Evolutionary conservation across 1,140 invertebrate species (phyloP), one percentile per base, ranked within the genome.

Genomic region (Manduca sexta): DNA sequence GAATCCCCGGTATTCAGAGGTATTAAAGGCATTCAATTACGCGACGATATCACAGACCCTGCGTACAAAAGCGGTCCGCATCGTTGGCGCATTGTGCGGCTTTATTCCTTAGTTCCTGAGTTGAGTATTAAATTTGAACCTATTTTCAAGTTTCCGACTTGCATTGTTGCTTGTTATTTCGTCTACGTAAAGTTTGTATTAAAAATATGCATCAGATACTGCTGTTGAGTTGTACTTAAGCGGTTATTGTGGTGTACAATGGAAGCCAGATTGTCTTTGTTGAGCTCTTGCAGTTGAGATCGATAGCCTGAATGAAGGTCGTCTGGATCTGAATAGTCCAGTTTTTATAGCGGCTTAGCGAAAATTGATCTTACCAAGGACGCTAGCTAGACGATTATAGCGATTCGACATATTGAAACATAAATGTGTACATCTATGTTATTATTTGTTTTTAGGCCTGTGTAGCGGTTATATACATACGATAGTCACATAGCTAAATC

Each of bases 251-350:
- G 21, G 21, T 5, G 21, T 8, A 26, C 21, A 26, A 26, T 26
- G 21, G 21, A 26, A 26, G 21, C 21, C 4, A 26, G 21, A 26
- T 26, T 8, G 21, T n/a, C 31, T 59, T 68, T 68, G 61, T 68
- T 55, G 14, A 29, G 52, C 44, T 60, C 40, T 46, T 63, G 43
- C 45, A 60, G 38, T 58, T 53, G 16, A 57, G 61, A 68, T 67
- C 61, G 61, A 65, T 64, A 62, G 42, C 45, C 41, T 43, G 40
- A 61, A 61, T 46, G 45, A 51, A 35, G 47, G 57, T 18, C 42
- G 57, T 48, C 50, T 57, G 30, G 33, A 57, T 44, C 52, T 57
- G 39, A 41, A 55, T 59, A 59, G 52, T 39, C 48, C 37, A 59
- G 52, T 56, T 61, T 60, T 54, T 56, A 48, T 53, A 29, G n/a